Conservation (phyloP, 2,888 invertebrate species). For the Eremobia ochroleuca region DNA sequence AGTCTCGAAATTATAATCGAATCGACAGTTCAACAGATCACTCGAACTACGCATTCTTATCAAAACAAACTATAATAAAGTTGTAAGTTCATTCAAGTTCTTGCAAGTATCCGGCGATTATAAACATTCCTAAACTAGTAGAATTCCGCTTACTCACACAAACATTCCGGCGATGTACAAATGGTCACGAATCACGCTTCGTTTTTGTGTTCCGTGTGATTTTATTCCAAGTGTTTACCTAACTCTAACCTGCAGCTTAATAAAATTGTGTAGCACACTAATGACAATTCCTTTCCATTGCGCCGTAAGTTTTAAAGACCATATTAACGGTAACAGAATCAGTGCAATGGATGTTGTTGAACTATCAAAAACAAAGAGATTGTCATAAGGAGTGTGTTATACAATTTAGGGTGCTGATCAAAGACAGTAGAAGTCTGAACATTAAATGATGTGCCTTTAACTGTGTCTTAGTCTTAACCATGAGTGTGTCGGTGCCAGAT, state of each 20-base stretch:
- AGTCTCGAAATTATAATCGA: constrained; percentile 36
- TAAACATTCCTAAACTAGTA: constrained; percentile 60
- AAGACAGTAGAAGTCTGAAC: constrained; percentile 39
- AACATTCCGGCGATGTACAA: constrained; percentile 67
- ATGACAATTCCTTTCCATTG: background rate
- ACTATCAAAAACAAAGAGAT: background rate
- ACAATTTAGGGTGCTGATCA: background rate
- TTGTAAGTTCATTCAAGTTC: background rate
- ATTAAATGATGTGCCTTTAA: constrained; percentile 72
- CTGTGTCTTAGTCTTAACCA: constrained; percentile 69
- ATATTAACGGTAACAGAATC: background rate
- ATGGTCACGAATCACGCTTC: constrained; percentile 57
- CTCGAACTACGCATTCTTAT: constrained; percentile 26
- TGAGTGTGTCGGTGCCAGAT: constrained; percentile 78
- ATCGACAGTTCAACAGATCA: constrained; percentile 14
- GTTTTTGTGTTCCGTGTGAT: constrained; percentile 66
- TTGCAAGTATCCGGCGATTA: constrained; percentile 15
- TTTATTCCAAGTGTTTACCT: constrained; percentile 53
- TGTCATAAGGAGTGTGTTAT: constrained; percentile 9
- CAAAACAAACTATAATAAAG: background rate
- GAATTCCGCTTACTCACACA: constrained; percentile 62
- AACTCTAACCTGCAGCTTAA: constrained; percentile 36
- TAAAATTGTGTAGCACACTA: constrained; percentile 16
- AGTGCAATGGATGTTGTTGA: background rate
- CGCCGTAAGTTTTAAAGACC: background rate